These are phyloP conservation scores for Drosophila neonasuta DNA, from an alignment of 2,888 invertebrate species.

Conservation along the genomic window DNA sequence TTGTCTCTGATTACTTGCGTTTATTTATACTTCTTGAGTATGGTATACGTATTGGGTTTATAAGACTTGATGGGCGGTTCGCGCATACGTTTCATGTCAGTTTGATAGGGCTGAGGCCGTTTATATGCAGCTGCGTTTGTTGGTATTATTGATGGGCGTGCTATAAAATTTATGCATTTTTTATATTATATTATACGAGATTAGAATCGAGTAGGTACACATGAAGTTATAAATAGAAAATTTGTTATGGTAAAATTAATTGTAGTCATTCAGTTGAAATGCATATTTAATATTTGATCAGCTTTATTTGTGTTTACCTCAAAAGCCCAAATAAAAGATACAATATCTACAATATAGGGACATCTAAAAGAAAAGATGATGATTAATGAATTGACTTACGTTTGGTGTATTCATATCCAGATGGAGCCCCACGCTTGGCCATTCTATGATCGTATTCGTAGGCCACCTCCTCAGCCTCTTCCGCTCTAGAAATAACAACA, in stretches of 20 bases:
- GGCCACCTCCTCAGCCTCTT: constrained; percentile 65
- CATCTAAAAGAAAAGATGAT: not conserved
- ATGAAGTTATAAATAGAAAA: constrained; percentile 33
- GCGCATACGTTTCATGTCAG: constrained; percentile 79
- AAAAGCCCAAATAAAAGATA: constrained; percentile 25
- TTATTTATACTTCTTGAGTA: constrained; percentile 78
- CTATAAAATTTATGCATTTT: constrained; percentile 76
- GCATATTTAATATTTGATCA: constrained; percentile 14
- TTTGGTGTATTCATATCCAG: constrained; percentile 71
- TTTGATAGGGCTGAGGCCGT: constrained; percentile 75
- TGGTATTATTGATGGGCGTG: constrained; percentile 75
- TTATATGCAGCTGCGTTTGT: constrained; percentile 76
- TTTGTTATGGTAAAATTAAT: constrained; percentile 43
- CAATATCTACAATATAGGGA: constrained; percentile 5
- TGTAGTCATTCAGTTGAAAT: constrained; percentile 12
- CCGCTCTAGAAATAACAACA: constrained; percentile 49
- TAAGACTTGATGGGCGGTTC: constrained; percentile 77
- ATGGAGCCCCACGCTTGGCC: constrained; percentile 56
- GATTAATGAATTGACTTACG: constrained; percentile 60
- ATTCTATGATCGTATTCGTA: constrained; percentile 70
- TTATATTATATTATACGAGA: constrained; percentile 30
- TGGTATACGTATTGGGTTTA: constrained; percentile 74
- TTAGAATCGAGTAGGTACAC: constrained; percentile 22
- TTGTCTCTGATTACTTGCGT: constrained; percentile 14
- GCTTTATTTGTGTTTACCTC: constrained; percentile 22